Conservation (phyloP, 1,140 invertebrate species). For the Orchesella cincta region DNA sequence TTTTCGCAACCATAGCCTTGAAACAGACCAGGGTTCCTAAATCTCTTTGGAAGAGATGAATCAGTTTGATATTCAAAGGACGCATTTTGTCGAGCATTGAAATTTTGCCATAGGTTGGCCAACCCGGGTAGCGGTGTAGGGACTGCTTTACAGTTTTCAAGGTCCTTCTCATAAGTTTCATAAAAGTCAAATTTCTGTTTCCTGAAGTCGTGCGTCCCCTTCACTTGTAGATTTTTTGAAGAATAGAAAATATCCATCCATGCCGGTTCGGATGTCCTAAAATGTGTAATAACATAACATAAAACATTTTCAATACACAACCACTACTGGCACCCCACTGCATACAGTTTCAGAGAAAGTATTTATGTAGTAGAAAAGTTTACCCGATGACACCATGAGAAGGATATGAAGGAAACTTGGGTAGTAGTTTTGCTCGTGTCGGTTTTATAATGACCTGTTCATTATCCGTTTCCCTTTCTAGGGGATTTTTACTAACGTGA, state of each 20-base stretch:
- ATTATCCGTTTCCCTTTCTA: neutral
- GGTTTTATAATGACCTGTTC: neutral
- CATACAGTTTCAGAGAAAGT: neutral
- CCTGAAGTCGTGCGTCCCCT: neutral
- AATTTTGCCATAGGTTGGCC: neutral
- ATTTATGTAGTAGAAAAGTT: neutral
- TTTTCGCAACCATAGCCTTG: conserved; percentile 49
- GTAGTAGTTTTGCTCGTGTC: neutral
- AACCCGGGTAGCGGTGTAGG: neutral
- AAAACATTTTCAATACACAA: neutral
- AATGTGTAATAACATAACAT: neutral
- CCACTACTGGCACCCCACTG: neutral
- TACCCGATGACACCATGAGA: neutral
- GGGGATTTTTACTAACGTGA: too few relatives aligned
- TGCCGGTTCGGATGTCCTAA: neutral
- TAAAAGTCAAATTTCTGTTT: conserved; percentile 17
- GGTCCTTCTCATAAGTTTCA: neutral
- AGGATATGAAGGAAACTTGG: neutral
- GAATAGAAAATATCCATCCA: neutral
- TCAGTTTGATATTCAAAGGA: conserved; percentile 44
- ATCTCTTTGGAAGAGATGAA: conserved; percentile 39
- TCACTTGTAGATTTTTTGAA: neutral
- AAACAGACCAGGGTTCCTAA: conserved; percentile 47
- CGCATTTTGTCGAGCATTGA: conserved; percentile 22
- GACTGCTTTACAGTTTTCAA: neutral